Evolutionary conservation across 2,113 vertebrate species (phyloP), one percentile per base, ranked within the genome.

Genomic region (Vimba vimba): DNA sequence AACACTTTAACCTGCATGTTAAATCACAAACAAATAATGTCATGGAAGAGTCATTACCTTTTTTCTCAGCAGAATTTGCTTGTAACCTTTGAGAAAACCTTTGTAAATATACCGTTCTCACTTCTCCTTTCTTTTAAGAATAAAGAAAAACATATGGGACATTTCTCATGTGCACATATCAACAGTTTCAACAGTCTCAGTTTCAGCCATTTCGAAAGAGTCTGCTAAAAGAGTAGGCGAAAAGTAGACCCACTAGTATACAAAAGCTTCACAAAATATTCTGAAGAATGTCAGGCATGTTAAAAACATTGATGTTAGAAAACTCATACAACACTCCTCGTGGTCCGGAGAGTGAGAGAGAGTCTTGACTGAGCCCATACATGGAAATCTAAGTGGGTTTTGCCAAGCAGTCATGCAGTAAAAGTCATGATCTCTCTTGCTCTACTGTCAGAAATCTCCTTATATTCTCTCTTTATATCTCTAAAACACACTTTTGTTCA

Each of bases 331-430:
- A 80, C n/a, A 80, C 55, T 79, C 33, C 77, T 79, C 43, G 17
- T 12, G 15, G 47, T 52, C 25, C 9, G 6, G 43, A 62, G 27
- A 11, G 33, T 45, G 85, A 71, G 83, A 68, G 74, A 80, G 84
- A 36, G 69, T n/a, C 50, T 52, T 80, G 90, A 92, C 79, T 47
- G 82, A 89, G 88, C 43, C 93, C 93, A 93, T 94, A 95, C 91
- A 95, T 85, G 93, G 94, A 92, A 93, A 89, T 88, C 86, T 84
- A 86, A 59, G 82, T 62, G 80, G 86, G 83, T 47, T 87, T 81
- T 82, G 66, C 59, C 13, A 76, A 71, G 80, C 66, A 83, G 80
- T 57, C 57, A 83, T 79, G 68, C 60, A 87, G 78, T 75, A 88
- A 87, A 55, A 33, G 45, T 21, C 68, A 52, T 45, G 12, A 83